Conservation (phyloP, 2,113 vertebrate species). For the Serinus canaria region DNA sequence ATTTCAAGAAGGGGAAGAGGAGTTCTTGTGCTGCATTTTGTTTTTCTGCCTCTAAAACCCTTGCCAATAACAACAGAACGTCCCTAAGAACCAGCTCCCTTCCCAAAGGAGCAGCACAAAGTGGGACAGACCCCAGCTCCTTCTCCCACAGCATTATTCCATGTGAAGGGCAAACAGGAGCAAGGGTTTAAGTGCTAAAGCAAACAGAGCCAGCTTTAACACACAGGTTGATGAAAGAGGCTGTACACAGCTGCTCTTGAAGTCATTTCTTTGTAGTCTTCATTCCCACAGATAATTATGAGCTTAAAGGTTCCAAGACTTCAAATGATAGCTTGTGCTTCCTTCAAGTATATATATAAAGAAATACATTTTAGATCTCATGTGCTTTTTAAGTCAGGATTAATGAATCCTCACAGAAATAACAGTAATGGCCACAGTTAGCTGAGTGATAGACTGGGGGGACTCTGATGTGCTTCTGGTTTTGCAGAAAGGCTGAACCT, state of each 20-base stretch:
- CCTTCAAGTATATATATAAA: not conserved
- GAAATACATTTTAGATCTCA: too few species aligned
- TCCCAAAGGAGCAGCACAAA: accelerated
- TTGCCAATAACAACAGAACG: not conserved
- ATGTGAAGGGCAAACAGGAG: slow-evolving; percentile 22
- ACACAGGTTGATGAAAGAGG: not conserved
- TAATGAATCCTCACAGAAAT: not conserved
- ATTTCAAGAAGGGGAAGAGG: not conserved
- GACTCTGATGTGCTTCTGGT: not conserved
- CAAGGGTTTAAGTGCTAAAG: not conserved
- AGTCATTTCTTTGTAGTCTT: not conserved
- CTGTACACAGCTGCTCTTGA: not conserved
- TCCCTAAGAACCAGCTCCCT: not conserved
- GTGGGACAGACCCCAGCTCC: not conserved
- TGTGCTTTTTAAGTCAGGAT: not conserved
- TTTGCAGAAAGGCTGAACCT: not conserved
- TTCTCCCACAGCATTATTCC: not conserved
- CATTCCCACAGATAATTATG: not conserved
- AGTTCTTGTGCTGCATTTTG: not conserved
- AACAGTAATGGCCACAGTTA: not conserved
- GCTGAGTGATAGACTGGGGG: accelerated
- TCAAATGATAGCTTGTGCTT: not conserved
- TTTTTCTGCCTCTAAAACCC: not conserved
- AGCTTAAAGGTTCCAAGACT: not conserved
- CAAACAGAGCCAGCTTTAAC: not conserved